These are phyloP conservation scores for Oxyruncus cristatus DNA, from an alignment of 2,113 vertebrate genomes.

Conservation along the genomic window DNA sequence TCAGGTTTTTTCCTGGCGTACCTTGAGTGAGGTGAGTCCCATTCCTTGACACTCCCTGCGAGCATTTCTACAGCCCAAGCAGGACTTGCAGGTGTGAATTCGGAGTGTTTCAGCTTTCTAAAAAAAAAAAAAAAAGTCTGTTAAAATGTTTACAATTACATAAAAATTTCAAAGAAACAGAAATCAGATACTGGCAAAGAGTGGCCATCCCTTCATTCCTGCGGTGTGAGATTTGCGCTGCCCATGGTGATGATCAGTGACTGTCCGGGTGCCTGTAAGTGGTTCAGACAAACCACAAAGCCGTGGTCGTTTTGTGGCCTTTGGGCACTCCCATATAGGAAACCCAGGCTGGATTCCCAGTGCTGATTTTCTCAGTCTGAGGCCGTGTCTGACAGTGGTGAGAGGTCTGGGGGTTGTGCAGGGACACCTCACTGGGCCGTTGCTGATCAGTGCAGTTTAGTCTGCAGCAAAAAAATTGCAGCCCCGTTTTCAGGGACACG, in stretches of 20 bases:
- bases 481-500: background rate
- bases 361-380: background rate
- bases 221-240: fast-evolving
- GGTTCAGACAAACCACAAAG: background rate
- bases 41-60: background rate
- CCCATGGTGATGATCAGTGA: background rate
- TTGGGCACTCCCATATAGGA: background rate
- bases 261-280: background rate
- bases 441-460: background rate
- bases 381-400: background rate
- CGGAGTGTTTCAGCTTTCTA: background rate
- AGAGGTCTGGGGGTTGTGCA: background rate
- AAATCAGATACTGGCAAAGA: background rate
- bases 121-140: background rate
- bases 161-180: background rate
- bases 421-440: background rate
- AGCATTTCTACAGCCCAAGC: background rate
- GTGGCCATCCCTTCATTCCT: background rate
- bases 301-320: background rate
- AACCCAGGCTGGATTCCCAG: background rate
- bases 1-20: background rate
- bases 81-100: background rate
- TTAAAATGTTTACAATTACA: background rate
- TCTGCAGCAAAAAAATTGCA: background rate
- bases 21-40: background rate